Base-by-base conservation (phyloP, 2,888 invertebrate genomes). In the Tiliacea aurago region DNA sequence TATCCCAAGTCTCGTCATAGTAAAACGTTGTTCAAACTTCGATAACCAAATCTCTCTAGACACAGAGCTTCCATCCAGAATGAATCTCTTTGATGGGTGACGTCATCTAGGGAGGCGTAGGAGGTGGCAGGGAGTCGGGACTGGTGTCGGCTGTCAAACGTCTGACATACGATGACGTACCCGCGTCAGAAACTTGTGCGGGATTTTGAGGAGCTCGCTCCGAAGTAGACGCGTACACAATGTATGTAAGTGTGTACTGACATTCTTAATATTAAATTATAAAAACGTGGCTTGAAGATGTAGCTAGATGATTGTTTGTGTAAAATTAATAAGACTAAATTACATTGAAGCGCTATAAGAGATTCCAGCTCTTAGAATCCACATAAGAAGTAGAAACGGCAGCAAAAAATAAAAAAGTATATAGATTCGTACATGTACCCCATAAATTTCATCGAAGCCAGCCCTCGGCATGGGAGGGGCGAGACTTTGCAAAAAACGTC, bases 401-500 rank as follows among this genome's bases (percentile, higher is more conserved):
- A 73, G 20, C 62, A 86, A 80, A 78, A 84, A 75, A 72, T 74
- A 71, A 49, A 84, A 74, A 73, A 71, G 74, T 76, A 83, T 79
- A 72, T 81, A 80, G 63, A 18, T 64, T 71, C 59, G 49, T 80
- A 78, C 65, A 85, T 78, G 84, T 91, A 90, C 76, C 88, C 87
- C 90, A 94, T 92, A 93, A 92, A 92, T 93, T 92, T 91, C 76
- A 85, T 87, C 80, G 75, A 84, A 86, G 82, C 88, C 88, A 85
- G 90, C 90, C 91, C 90, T 88, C 86, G 86, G 88, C 85, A 86
- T 88, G 90, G 91, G 91, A 92, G 93, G 93, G 93, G 93, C 92
- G 90, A 91, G 84, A 84, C 82, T 81, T 89, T 91, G 92, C 93
- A 95, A 96, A 95, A 96, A 95, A 95, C 83, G 94, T 92, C 95